Base-by-base conservation (phyloP, 2,113 vertebrate genomes). In the Phasianus colchicus region DNA sequence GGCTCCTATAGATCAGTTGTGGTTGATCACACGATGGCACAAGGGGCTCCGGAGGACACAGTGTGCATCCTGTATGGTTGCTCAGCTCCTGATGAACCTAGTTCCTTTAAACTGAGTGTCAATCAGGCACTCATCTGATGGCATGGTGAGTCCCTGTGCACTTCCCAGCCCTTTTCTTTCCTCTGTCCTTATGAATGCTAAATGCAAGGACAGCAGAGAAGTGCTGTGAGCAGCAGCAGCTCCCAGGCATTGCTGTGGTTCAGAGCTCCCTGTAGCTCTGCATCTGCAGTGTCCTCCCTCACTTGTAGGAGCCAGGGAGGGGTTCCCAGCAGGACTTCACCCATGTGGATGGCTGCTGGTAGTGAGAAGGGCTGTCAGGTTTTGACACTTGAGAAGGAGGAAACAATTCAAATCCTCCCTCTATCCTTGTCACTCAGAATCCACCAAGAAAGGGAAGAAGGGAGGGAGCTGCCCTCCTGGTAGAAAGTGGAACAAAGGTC, bases 321-420 rank as follows among this genome's bases (percentile, higher is more conserved):
- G 1, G 8, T 29, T 89, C 34, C 25, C 60, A 60, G 67, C 32
- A 47, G 66, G 42, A 66, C 80, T 47, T 43, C 21, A 11, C 13
- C 1, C 0, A 2, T 6, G 14, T 36, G 45, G 16, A 22, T 63
- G 27, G 22, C 34, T 71, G 45, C 13, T 4, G 4, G 0, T 2
- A 47, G 60, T 34, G 75, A 69, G 88, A 83, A 74, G 55, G 8
- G 22, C 9, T 52, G 29, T 32, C 38, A n/a, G 70, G 50, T 43
- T 87, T 79, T 75, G 34, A 79, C 25, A 75, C 65, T 38, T 81
- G 5, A 5, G 5, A 18, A 1, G 6, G 11, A 12, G 9, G 7
- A 57, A 88, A 65, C 63, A 80, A 21, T 24, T 42, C 69, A 25
- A 15, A 85, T 88, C 63, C 36, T 80, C 12, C 36, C 61, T 83